These are phyloP conservation scores for Hemicordylus capensis DNA, from an alignment of 2,113 vertebrate genomes.

Conservation along the genomic window DNA sequence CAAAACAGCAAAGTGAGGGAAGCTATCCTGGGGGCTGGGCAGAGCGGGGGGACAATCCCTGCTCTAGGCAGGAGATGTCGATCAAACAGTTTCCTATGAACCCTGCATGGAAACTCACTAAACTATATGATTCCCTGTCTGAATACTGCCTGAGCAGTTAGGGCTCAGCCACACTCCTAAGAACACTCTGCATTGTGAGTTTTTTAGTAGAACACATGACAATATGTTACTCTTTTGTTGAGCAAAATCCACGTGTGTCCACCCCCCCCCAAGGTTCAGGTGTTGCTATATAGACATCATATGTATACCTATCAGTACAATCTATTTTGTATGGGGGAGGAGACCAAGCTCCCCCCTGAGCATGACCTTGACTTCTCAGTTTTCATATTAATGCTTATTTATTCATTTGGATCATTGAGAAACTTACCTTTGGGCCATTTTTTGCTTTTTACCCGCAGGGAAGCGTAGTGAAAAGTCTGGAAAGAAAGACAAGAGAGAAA, in stretches of 20 bases:
- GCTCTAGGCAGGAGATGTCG: too few species aligned
- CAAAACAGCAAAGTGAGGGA: too few species aligned
- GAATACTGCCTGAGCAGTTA: not conserved
- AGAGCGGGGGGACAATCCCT: too few species aligned
- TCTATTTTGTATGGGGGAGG: not conserved
- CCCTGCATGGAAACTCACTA: not conserved
- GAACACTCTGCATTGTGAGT: not conserved
- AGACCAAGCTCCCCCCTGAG: not conserved
- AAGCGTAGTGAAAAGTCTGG: slow-evolving; percentile 90
- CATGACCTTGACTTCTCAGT: not conserved
- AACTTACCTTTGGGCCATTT: slow-evolving; percentile 92
- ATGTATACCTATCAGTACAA: too few species aligned
- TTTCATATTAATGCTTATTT: not conserved
- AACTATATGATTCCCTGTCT: not conserved
- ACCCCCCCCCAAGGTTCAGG: not conserved
- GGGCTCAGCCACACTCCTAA: too few species aligned
- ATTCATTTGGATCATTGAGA: not conserved
- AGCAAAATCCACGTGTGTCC: not conserved
- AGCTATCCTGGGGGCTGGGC: too few species aligned
- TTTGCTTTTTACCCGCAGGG: slow-evolving; percentile 90
- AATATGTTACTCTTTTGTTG: not conserved
- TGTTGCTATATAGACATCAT: too few species aligned
- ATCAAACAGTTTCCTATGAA: too few species aligned
- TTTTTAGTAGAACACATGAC: not conserved
- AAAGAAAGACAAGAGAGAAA: slow-evolving; percentile 50